Evolutionary conservation across 2,888 invertebrate genomes (phyloP).

Genomic region (Scrobipalpa costella): DNA sequence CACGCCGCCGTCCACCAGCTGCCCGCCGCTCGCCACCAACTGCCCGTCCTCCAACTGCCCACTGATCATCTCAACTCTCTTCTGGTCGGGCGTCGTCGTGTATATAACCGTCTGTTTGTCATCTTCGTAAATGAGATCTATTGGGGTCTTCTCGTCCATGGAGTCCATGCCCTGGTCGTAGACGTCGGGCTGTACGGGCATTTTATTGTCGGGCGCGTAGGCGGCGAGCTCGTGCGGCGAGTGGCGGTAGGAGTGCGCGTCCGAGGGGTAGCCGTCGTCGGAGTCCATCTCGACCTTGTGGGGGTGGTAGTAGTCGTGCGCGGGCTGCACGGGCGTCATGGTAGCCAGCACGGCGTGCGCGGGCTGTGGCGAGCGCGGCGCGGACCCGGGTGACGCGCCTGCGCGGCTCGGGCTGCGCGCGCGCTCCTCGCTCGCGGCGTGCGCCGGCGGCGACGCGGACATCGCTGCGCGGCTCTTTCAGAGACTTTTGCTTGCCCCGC

Average conservation of each 20-base stretch:
- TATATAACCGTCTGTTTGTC: constrained; percentile 93
- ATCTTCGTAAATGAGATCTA: constrained; percentile 91
- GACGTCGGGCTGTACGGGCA: constrained; percentile 79
- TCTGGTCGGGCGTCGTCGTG: constrained; percentile 89
- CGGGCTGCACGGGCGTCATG: constrained; percentile 92
- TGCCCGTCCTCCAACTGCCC: constrained; percentile 83
- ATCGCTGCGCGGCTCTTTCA: constrained; percentile 63
- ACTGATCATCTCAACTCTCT: constrained; percentile 89
- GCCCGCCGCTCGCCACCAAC: constrained; percentile 74
- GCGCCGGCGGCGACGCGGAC: constrained; percentile 74
- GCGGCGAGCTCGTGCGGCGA: constrained; percentile 78
- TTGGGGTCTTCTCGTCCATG: constrained; percentile 86
- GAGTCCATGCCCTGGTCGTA: constrained; percentile 76
- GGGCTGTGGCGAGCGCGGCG: constrained; percentile 84
- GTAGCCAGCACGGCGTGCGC: constrained; percentile 89
- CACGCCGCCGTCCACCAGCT: constrained; percentile 77
- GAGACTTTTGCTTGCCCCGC: constrained; percentile 53
- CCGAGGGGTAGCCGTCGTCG: constrained; percentile 82
- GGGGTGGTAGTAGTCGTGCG: constrained; percentile 84
- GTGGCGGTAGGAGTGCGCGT: constrained; percentile 81
- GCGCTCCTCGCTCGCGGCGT: constrained; percentile 62
- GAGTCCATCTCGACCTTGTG: constrained; percentile 84
- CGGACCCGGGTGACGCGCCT: constrained; percentile 75
- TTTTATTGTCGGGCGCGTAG: constrained; percentile 80
- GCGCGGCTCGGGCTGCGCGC: constrained; percentile 68